Conservation (phyloP, 2,113 vertebrate genomes). For the Hippopotamus amphibius region DNA sequence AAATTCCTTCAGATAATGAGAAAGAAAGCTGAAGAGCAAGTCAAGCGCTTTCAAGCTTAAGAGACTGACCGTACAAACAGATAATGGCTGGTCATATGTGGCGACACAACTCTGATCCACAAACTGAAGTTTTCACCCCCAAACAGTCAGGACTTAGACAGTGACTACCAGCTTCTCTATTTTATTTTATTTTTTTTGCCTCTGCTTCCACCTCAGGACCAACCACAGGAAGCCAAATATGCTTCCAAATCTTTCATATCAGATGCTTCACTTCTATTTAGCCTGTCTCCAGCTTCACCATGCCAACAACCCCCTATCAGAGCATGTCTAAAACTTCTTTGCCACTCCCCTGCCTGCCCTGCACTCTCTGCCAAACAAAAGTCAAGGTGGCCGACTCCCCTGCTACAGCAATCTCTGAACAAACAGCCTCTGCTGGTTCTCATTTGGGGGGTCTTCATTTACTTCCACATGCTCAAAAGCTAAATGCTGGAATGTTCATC, state of each 20-base stretch:
- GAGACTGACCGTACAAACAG: not conserved
- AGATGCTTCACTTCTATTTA: not conserved
- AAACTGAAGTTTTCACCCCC: not conserved
- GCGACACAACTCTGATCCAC: not conserved
- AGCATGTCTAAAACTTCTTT: not conserved
- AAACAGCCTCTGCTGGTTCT: not conserved
- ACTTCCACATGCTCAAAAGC: not conserved
- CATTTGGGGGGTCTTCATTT: not conserved
- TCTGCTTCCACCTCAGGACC: not conserved
- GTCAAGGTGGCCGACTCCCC: not conserved
- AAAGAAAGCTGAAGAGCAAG: not conserved
- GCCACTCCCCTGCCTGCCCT: not conserved
- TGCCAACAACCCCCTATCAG: not conserved
- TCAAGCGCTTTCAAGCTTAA: not conserved
- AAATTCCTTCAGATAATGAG: not conserved
- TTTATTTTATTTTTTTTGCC: not conserved
- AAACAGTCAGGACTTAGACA: not conserved
- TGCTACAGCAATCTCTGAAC: not conserved
- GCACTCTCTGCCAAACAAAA: not conserved
- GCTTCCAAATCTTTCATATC: not conserved
- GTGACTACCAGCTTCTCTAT: not conserved
- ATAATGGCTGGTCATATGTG: not conserved
- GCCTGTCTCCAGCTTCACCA: not conserved
- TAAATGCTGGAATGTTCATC: not conserved
- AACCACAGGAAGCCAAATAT: not conserved